Evolutionary conservation across 2,888 invertebrate genomes (phyloP).

Genomic region (Microctonus hyperodae): DNA sequence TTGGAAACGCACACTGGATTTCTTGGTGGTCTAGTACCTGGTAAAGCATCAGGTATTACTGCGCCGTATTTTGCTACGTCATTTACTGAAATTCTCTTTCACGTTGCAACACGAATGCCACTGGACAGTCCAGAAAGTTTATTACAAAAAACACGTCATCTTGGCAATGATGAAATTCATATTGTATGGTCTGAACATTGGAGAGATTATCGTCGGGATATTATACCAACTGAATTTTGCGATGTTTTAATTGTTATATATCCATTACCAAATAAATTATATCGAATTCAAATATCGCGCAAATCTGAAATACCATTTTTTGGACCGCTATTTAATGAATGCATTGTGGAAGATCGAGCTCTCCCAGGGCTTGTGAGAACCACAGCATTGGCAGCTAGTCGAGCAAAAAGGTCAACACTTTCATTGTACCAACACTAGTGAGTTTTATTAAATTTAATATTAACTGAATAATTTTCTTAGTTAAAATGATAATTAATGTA

Average conservation of each 20-base stretch:
- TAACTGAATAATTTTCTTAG: background rate
- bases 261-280: slow-evolving; percentile 85
- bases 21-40: slow-evolving; percentile 90
- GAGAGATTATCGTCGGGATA: slow-evolving; percentile 93
- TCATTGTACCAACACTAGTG: slow-evolving; percentile 91
- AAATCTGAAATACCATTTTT: slow-evolving; percentile 78
- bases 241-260: slow-evolving; percentile 97
- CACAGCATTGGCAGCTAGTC: slow-evolving; percentile 91
- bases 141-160: slow-evolving; percentile 89
- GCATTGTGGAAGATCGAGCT: slow-evolving; percentile 75
- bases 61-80: slow-evolving; percentile 96
- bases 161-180: slow-evolving; percentile 98
- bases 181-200: slow-evolving; percentile 99
- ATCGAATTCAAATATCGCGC: slow-evolving; percentile 86
- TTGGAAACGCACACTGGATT: slow-evolving; percentile 95
- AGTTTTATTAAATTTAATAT: slow-evolving; percentile 58
- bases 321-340: slow-evolving; percentile 95
- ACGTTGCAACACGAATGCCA: slow-evolving; percentile 97
- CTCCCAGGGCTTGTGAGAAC: slow-evolving; percentile 87
- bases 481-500: slow-evolving; percentile 15
- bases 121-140: slow-evolving; percentile 87
- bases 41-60: slow-evolving; percentile 88
- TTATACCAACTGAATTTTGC: slow-evolving; percentile 98
- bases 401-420: slow-evolving; percentile 88
- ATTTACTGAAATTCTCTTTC: slow-evolving; percentile 93